Evolutionary conservation across 2,888 invertebrate species (phyloP).

Genomic region (Polyommatus icarus): DNA sequence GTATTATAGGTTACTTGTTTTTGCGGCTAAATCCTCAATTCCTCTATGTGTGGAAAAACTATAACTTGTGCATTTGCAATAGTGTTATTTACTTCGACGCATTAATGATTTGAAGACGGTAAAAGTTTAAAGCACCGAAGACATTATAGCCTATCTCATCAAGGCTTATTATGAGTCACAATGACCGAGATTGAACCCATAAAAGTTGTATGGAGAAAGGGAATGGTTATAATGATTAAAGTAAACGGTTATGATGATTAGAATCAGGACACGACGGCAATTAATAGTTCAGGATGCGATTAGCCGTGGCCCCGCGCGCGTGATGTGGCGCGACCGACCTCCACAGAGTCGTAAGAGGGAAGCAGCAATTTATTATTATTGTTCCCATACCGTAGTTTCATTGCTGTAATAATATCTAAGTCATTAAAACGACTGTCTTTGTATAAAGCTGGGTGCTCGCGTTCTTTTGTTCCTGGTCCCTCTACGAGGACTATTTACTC

Average conservation of each 20-base stretch:
- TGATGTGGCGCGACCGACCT: not conserved
- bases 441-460: no score
- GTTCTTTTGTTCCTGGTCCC: no score
- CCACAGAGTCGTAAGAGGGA: conserved; percentile 1
- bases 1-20: no score
- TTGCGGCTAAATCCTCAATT: no score
- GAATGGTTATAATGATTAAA: not conserved
- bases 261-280: not conserved
- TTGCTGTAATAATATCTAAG: not conserved
- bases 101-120: no score
- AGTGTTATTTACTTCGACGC: no score
- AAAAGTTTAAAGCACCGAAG: not conserved
- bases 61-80: no score
- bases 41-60: no score
- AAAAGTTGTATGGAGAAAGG: not conserved
- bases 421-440: not conserved
- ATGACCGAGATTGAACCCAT: not conserved
- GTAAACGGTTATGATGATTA: conserved; percentile 20
- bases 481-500: no score
- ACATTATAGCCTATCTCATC: not conserved
- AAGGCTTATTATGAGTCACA: not conserved
- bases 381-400: conserved; percentile 4
- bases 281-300: conserved; percentile 12
- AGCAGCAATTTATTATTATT: conserved; percentile 2
- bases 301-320: not conserved